These are phyloP conservation scores for Drosophila navojoa DNA, from an alignment of 1,140 invertebrate species.

Conservation along the genomic window DNA sequence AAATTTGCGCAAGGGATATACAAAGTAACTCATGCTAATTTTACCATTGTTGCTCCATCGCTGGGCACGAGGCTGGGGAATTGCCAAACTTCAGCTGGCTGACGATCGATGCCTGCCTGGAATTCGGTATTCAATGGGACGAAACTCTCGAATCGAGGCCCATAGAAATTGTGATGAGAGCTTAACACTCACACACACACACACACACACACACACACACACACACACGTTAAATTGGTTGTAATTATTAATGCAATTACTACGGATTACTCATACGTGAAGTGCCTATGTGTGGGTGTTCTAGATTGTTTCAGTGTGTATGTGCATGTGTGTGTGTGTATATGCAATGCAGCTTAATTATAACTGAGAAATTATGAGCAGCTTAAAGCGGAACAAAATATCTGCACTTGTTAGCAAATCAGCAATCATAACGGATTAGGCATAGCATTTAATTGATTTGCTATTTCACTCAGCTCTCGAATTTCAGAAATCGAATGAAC, in stretches of 20 bases:
- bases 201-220: no score
- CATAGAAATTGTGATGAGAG: background rate
- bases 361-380: conserved; percentile 3
- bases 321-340: background rate
- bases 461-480: no score
- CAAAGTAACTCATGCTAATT: conserved; percentile 77
- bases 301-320: no score
- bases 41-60: conserved; percentile 56
- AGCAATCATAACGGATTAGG: background rate
- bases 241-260: conserved; percentile 18
- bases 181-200: background rate
- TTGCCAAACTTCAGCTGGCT: conserved; percentile 1
- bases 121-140: no score
- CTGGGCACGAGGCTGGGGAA: conserved; percentile 16
- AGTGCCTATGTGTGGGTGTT: background rate
- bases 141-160: background rate
- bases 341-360: background rate
- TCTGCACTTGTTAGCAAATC: background rate
- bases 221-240: background rate
- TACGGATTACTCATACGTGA: conserved; percentile 1
- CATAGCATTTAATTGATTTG: background rate
- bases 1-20: conserved; percentile 76
- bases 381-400: background rate
- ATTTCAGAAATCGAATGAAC: background rate
- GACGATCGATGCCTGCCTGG: conserved; percentile 15